phyloP scores from a whole-genome alignment of 1,140 invertebrate species.

The Drosophila punjabiensis region DNA sequence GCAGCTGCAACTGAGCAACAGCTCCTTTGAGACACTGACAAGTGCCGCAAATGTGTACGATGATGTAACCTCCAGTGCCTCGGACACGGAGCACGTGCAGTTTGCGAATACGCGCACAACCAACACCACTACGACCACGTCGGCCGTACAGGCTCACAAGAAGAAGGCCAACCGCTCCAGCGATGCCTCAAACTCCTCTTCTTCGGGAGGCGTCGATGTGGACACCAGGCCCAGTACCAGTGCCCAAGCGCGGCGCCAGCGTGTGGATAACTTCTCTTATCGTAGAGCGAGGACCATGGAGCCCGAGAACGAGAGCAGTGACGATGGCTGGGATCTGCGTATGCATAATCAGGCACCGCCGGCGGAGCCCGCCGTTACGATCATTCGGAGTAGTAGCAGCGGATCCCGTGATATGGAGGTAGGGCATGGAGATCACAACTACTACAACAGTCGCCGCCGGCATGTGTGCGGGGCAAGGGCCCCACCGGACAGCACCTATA shows the following conservation, averaged over 20 bases:
- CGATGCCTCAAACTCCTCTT: slow-evolving; percentile 41
- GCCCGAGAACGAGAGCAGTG: slow-evolving; percentile 61
- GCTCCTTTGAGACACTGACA: slow-evolving; percentile 52
- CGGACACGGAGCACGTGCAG: slow-evolving; percentile 76
- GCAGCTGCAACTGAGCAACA: slow-evolving; percentile 58
- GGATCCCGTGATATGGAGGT: slow-evolving; percentile 20
- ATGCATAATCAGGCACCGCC: slow-evolving; percentile 47
- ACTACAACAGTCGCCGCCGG: slow-evolving; percentile 46
- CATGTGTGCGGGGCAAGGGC: not conserved
- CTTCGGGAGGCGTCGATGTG: slow-evolving; percentile 51
- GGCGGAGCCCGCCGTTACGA: slow-evolving; percentile 2
- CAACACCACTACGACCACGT: slow-evolving; percentile 79
- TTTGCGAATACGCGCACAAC: slow-evolving; percentile 80
- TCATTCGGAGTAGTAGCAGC: not conserved
- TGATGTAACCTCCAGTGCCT: slow-evolving; percentile 74
- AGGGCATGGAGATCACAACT: slow-evolving; percentile 66
- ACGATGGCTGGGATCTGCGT: slow-evolving; percentile 72
- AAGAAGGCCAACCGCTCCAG: slow-evolving; percentile 57
- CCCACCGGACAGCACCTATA: slow-evolving; percentile 39
- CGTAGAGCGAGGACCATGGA: slow-evolving; percentile 28
- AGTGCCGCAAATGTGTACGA: slow-evolving; percentile 41
- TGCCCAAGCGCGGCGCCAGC: slow-evolving; percentile 60
- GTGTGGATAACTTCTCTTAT: slow-evolving; percentile 26
- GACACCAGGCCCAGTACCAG: slow-evolving; percentile 70
- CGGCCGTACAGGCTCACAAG: slow-evolving; percentile 66